These are phyloP conservation scores for Theocolax elegans DNA, from an alignment of 1,140 invertebrate species.

Conservation along the genomic window DNA sequence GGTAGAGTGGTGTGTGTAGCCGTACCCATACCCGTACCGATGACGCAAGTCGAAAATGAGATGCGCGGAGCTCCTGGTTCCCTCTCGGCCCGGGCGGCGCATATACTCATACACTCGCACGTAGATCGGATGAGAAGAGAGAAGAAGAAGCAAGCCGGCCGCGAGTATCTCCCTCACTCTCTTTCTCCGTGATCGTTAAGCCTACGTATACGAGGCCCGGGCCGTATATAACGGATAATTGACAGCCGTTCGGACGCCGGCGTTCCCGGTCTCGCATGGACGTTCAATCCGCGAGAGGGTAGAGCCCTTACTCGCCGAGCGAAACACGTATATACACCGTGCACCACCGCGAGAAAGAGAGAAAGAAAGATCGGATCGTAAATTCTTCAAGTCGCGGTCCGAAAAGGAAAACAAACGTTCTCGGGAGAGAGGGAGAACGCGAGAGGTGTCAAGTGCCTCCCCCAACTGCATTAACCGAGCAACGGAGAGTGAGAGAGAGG, in stretches of 20 bases:
- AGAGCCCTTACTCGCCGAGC: conserved; percentile 39
- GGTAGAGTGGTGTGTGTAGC: too few species aligned
- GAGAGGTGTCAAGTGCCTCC: conserved; percentile 15
- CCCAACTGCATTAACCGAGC: conserved; percentile 2
- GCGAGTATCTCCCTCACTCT: conserved; percentile 14
- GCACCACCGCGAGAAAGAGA: conserved; percentile 12
- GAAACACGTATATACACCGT: conserved; percentile 37
- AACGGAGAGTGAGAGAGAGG: background rate
- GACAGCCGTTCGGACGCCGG: conserved; percentile 59
- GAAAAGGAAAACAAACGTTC: conserved; percentile 36
- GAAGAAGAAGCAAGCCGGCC: too few species aligned
- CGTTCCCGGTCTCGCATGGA: conserved; percentile 64
- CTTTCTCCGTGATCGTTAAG: background rate
- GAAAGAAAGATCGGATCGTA: conserved; percentile 42
- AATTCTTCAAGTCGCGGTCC: conserved; percentile 35
- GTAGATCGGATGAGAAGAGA: too few species aligned
- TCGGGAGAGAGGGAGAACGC: background rate
- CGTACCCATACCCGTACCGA: too few species aligned
- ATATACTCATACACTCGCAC: too few species aligned
- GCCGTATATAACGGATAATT: conserved; percentile 67
- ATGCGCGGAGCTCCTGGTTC: conserved; percentile 15
- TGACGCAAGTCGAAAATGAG: conserved; percentile 38
- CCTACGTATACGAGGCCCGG: conserved; percentile 46
- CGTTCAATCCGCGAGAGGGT: conserved; percentile 57
- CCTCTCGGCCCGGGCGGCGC: too few species aligned